phyloP scores from a whole-genome alignment of 1,140 invertebrate genomes.

The Charaxes varanes region DNA sequence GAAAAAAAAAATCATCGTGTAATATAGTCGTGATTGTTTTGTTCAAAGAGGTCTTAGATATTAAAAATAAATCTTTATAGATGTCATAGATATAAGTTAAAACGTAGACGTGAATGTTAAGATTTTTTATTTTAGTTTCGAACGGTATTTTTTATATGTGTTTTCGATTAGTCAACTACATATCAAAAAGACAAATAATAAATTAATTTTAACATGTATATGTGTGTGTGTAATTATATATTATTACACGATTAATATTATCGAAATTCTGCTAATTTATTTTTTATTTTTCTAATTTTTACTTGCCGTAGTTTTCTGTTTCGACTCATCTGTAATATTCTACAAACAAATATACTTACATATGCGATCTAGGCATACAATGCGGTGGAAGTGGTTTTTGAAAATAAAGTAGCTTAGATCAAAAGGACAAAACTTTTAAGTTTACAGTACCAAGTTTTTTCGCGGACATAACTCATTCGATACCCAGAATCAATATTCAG shows the following conservation, averaged over 20 bases:
- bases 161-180: slow-evolving; percentile 44
- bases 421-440: too few species aligned
- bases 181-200: slow-evolving; percentile 66
- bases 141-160: slow-evolving; percentile 6
- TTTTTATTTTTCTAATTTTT: slow-evolving; percentile 21
- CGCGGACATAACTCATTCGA: too few species aligned
- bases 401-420: too few species aligned
- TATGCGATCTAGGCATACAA: slow-evolving; percentile 17
- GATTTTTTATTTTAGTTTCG: slow-evolving; percentile 5
- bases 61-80: slow-evolving; percentile 6
- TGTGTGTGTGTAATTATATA: slow-evolving; percentile 11
- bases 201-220: slow-evolving; percentile 20
- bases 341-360: slow-evolving; percentile 25
- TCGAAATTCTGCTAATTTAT: slow-evolving; percentile 12
- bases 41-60: neutral
- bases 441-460: too few species aligned
- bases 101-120: neutral
- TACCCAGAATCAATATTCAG: too few species aligned
- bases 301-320: slow-evolving; percentile 14
- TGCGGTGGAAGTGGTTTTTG: too few species aligned
- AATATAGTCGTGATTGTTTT: slow-evolving; percentile 1
- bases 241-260: slow-evolving; percentile 19
- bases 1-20: neutral
- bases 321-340: slow-evolving; percentile 19
- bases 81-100: neutral